Percentiles rank a stretch among this genome's conserved stretches.
phyloP scores from a whole-genome alignment of 1,140 invertebrate genomes.

The Drosophila bocqueti region DNA sequence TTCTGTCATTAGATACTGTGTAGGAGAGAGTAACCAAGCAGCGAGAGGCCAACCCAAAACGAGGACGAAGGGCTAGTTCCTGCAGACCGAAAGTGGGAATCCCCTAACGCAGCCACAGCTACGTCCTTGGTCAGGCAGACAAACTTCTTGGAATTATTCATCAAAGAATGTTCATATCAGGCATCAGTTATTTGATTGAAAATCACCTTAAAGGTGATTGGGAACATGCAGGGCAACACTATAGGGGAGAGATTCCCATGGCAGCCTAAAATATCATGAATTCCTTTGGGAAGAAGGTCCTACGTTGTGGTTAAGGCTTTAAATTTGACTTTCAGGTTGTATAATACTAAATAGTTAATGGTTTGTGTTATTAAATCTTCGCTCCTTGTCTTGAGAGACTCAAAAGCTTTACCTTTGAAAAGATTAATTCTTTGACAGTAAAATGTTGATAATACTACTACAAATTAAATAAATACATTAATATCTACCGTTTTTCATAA shows the following conservation, averaged over 20 bases:
- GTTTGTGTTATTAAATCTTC: not conserved
- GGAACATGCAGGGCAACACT: not conserved
- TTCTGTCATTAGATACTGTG: conserved; percentile 76
- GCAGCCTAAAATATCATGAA: not conserved
- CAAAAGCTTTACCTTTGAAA: not conserved
- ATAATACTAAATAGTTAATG: not conserved
- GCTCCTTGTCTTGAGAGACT: not conserved
- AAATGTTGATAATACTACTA: no score
- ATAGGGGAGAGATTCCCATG: not conserved
- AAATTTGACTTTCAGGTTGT: no score
- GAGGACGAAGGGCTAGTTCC: not conserved
- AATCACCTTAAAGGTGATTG: not conserved
- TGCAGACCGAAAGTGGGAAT: not conserved
- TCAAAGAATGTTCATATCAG: not conserved
- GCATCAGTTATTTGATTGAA: not conserved
- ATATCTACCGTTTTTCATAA: not conserved
- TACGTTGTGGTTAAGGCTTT: not conserved
- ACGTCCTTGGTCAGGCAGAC: not conserved
- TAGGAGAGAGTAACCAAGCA: conserved; percentile 45
- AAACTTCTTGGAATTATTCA: not conserved
- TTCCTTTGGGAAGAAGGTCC: not conserved
- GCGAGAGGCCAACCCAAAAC: conserved; percentile 19
- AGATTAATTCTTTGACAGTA: no score
- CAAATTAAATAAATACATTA: no score
- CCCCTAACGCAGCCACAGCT: not conserved